Percentiles rank a stretch among this genome's conserved stretches.
Evolutionary conservation across 1,140 invertebrate species (phyloP).

Genomic region (Elymnias hypermnestra): DNA sequence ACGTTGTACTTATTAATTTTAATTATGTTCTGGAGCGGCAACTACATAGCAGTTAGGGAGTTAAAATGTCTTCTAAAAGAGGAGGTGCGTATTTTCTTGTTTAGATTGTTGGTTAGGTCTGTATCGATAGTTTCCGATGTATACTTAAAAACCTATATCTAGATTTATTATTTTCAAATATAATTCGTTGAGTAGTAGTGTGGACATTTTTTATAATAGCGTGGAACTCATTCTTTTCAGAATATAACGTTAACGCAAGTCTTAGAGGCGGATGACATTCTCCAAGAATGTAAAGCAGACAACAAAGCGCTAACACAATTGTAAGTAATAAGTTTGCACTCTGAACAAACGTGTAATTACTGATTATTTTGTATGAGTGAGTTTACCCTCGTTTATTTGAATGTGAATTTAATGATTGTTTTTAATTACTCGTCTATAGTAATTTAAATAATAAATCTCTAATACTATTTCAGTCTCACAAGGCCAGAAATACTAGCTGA

Average conservation of each 20-base stretch:
- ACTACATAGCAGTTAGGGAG: conserved; percentile 57
- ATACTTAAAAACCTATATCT: not conserved
- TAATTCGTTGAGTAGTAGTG: not conserved
- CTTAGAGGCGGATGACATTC: conserved; percentile 95
- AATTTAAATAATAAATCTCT: too few relatives aligned
- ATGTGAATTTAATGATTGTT: too few relatives aligned
- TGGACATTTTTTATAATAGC: not conserved
- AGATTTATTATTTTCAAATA: not conserved
- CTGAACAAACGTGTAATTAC: too few relatives aligned
- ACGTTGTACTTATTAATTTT: conserved; percentile 60
- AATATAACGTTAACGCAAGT: conserved; percentile 93
- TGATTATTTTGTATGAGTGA: too few relatives aligned
- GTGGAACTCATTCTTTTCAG: conserved; percentile 74
- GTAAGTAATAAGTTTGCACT: conserved; percentile 84
- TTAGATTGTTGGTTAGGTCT: conserved; percentile 55
- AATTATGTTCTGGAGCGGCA: conserved; percentile 71
- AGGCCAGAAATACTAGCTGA: conserved; percentile 89
- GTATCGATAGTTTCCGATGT: not conserved
- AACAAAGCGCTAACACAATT: conserved; percentile 94
- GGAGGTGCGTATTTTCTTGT: conserved; percentile 63
- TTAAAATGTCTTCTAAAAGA: conserved; percentile 63
- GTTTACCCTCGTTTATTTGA: too few relatives aligned
- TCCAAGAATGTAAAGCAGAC: conserved; percentile 96
- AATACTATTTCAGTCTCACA: conserved; percentile 87
- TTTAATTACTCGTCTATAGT: too few relatives aligned